Evolutionary conservation across 2,888 invertebrate genomes (phyloP), one percentile per base, ranked within the genome.

Genomic region (Nebria salina): DNA sequence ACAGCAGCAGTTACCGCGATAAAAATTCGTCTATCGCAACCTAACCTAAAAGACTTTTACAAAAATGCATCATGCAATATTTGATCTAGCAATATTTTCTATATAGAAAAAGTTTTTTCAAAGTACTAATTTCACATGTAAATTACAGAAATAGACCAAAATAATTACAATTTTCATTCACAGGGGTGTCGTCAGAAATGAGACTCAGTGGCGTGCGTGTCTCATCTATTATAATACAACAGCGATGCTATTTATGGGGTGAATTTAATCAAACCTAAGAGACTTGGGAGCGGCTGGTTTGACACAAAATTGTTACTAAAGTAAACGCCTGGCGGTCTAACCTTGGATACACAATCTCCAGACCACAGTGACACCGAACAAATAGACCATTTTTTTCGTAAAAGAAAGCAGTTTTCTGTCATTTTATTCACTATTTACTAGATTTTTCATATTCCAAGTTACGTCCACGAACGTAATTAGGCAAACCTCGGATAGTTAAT

Each of bases 191-290:
- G 15, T 66, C 8, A 15, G 65, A n/a, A 15, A 42, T 13, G 66
- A 11, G 66, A 42, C 54, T 8, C 76, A 76, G 76, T 66, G 76
- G 65, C 76, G 76, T 76, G 65, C 76, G 66, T 66, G 76, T 54
- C 54, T 54, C 54, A 54, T 54, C 54, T 54, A 54, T 54, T 54
- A 54, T 54, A 54, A 54, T 54, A 54, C 54, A 34, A 41, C 13
- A 11, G 73, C 15, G 73, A 20, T 54, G 43, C 73, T 73, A 73
- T 73, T 73, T 73, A 73, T 54, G 25, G 54, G 73, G 54, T 54
- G 73, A 73, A 73, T 73, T 76, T 76, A 76, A 76, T 76, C 76
- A 76, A 68, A 34, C 20, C 42, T 65, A 65, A 76, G 66, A 65
- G 76, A 76, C 65, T 7, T 54, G 41, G 76, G 76, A 41, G 65